Percentiles rank a stretch among this genome's conserved stretches.
Conservation (phyloP, 2,113 vertebrate species). For the Phainopepla nitens region DNA sequence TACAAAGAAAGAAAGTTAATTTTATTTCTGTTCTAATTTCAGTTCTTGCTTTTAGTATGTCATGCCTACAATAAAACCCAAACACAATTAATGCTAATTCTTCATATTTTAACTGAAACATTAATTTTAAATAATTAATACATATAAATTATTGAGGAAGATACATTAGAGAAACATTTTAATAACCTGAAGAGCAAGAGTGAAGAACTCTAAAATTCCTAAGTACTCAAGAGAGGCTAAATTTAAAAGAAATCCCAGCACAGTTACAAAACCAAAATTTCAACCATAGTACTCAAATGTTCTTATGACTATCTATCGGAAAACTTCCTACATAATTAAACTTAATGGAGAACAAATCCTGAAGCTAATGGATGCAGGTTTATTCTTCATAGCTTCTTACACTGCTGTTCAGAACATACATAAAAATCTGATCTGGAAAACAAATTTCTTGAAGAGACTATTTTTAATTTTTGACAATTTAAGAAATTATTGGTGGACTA, state of each 20-base stretch:
- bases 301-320: background rate
- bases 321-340: background rate
- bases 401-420: background rate
- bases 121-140: background rate
- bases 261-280: background rate
- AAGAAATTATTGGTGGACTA: background rate
- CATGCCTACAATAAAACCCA: background rate
- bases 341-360: background rate
- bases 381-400: background rate
- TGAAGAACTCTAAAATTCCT: background rate
- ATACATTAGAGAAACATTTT: background rate
- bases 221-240: background rate
- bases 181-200: background rate
- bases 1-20: background rate
- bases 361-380: background rate
- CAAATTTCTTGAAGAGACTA: background rate
- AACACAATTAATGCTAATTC: background rate
- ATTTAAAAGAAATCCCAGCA: background rate
- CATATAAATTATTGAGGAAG: background rate
- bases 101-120: background rate
- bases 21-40: background rate
- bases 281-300: background rate
- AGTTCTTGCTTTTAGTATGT: background rate
- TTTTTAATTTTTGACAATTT: background rate
- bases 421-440: background rate